Conservation (phyloP, 2,888 invertebrate species). For the Drosophila vallismaia region DNA sequence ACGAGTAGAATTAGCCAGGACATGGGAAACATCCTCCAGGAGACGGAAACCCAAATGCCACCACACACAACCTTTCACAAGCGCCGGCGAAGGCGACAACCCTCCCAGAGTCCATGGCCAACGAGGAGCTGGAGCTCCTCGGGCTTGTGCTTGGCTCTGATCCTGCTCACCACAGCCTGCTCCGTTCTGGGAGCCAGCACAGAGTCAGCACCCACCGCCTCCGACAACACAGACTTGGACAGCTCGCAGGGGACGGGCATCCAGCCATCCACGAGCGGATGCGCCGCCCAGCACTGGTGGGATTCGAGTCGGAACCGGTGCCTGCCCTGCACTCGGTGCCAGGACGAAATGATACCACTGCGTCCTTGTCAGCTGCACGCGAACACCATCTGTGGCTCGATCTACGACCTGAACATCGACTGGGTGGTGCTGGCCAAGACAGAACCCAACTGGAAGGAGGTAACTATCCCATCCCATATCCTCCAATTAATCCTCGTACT, state of each 20-base stretch:
- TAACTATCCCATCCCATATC: constrained; percentile 25
- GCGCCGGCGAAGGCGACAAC: constrained; percentile 59
- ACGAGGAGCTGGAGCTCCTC: constrained; percentile 36
- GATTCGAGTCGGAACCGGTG: constrained; percentile 87
- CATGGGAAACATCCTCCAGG: constrained; percentile 16
- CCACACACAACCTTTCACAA: constrained; percentile 52
- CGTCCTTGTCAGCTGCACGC: constrained; percentile 90
- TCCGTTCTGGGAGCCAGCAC: constrained; percentile 75
- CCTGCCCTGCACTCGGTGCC: constrained; percentile 89
- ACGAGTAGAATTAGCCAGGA: constrained; percentile 45
- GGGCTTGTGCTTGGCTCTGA: constrained; percentile 63
- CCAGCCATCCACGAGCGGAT: constrained; percentile 64
- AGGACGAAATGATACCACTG: constrained; percentile 87
- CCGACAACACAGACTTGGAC: constrained; percentile 38
- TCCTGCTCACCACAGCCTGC: constrained; percentile 79
- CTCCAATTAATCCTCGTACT: too few relatives aligned
- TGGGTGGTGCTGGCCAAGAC: constrained; percentile 85
- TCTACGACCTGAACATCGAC: constrained; percentile 87
- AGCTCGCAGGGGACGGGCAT: background rate
- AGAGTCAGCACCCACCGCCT: constrained; percentile 48
- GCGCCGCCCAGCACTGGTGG: constrained; percentile 89
- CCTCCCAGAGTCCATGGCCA: constrained; percentile 19
- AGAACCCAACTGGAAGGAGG: constrained; percentile 84
- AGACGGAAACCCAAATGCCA: constrained; percentile 4
- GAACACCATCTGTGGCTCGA: constrained; percentile 90